Evolutionary conservation across 2,113 vertebrate species (phyloP).

Genomic region (Chaenogobius annularis): DNA sequence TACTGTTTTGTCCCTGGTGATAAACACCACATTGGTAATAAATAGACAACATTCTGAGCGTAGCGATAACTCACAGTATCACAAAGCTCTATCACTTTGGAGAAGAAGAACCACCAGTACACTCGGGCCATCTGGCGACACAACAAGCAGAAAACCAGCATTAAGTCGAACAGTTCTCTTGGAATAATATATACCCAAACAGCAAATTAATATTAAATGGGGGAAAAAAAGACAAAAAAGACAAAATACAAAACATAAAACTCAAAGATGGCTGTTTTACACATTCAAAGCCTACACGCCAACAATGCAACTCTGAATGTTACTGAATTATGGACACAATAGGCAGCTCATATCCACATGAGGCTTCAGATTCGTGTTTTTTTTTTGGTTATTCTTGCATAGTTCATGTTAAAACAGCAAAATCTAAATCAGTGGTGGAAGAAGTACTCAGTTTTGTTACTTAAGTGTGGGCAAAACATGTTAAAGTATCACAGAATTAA

Average conservation of each 20-base stretch:
- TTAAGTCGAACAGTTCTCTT: not conserved
- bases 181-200: not conserved
- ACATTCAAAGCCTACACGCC: not conserved
- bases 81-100: conserved; percentile 75
- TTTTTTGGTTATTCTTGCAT: too few relatives aligned
- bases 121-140: conserved; percentile 81
- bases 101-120: conserved; percentile 81
- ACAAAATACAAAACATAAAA: not conserved
- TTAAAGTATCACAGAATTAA: too few relatives aligned
- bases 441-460: too few relatives aligned
- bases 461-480: too few relatives aligned
- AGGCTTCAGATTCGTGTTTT: not conserved
- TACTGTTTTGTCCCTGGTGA: not conserved
- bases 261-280: not conserved
- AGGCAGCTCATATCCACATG: not conserved
- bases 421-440: too few relatives aligned
- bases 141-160: not conserved
- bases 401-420: too few relatives aligned
- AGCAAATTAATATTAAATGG: not conserved
- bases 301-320: not conserved
- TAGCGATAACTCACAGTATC: conserved; percentile 46
- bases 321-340: not conserved
- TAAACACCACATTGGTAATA: not conserved
- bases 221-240: not conserved
- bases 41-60: not conserved